Base-by-base conservation (phyloP, 2,888 invertebrate species). In the Drosophila anceps region DNA sequence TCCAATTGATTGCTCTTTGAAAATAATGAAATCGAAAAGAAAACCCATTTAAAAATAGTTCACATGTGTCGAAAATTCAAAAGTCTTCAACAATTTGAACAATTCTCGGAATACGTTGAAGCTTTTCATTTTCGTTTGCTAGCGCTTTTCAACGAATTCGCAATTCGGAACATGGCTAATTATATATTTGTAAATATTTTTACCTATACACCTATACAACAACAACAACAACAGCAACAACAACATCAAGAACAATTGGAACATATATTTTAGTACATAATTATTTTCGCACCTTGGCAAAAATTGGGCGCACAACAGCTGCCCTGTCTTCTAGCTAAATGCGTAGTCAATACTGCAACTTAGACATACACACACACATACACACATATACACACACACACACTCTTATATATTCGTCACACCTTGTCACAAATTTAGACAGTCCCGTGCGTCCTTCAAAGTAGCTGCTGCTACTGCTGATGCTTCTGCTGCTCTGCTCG, bases 221-320 rank as follows among this genome's bases (percentile, higher is more conserved):
- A 68, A 66, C 50, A 71, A 65, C n/a, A n/a, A n/a, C n/a, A n/a
- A n/a, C 35, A 66, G 35, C 29, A 51, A 60, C 44, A 68, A 39
- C 24, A 51, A 60, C 4, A 41, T 43, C 66, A 73, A 62, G 39
- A 55, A 41, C 43, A 67, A 63, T 41, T 29, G 37, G 37, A 46
- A 65, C 20, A 63, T 76, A n/a, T 66, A 51, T 41, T 53, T 53
- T 29, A 62, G 57, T 65, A 46, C 58, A 69, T 82, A 63, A 72
- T 69, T 69, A 74, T 85, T 86, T 76, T 88, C 69, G 60, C 82
- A 85, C 77, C 81, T 88, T 76, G 59, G 39, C 29, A 54, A 60
- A 75, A 71, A 69, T 79, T 61, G 76, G 48, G 55, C 60, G 63
- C 33, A 44, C 61, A 59, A 44, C 65, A 65, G 77, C 66, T 64